Base-by-base conservation (phyloP, 1,140 invertebrate species). In the Caenorhabditis inopinata region DNA sequence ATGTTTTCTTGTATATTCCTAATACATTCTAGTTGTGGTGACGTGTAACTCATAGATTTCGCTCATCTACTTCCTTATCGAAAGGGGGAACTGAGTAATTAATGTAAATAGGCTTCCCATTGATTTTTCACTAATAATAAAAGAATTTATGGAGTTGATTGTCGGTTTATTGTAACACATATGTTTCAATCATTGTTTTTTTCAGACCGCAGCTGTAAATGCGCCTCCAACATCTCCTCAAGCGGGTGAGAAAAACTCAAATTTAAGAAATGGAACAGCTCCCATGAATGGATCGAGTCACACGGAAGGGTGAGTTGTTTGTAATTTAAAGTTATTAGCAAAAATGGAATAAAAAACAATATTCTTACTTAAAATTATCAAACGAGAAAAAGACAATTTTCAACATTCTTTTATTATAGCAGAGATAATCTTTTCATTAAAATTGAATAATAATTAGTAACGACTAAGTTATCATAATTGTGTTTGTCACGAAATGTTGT, bases 231-330 rank as follows among this genome's bases (percentile, higher is more conserved):
- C 58, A 27, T 16, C 58, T 68, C 32, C 58, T 68, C 58, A 68
- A 68, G 58, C 58, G 58, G 58, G 58, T 68, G 58, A 68, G n/a
- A 68, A 68, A 21, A 68, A 68, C 58, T 29, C 32, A 68, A 68
- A 68, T 27, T n/a, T 68, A 18, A 68, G 38, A 68, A 68, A 68
- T 38, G 58, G 58, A 68, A 21, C 51, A 32, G 58, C 38, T 42
- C 1, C n/a, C 2, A 68, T 32, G 18, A 68, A 68, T 38, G 58
- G 58, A 68, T 18, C 32, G 9, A 68, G n/a, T n/a, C 58, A 68
- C n/a, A 6, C 21, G 6, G 58, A 68, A 27, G 21, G 58, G 58
- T 68, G 25, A 68, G 29, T 25, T 25, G n/a, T n/a, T n/a, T n/a
- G n/a, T 53, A 11, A 23, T 62, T 51, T 51, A 25, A 23, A 25